These are phyloP conservation scores for Australoheros scitulus DNA, from an alignment of 2,113 vertebrate genomes.

Conservation along the genomic window DNA sequence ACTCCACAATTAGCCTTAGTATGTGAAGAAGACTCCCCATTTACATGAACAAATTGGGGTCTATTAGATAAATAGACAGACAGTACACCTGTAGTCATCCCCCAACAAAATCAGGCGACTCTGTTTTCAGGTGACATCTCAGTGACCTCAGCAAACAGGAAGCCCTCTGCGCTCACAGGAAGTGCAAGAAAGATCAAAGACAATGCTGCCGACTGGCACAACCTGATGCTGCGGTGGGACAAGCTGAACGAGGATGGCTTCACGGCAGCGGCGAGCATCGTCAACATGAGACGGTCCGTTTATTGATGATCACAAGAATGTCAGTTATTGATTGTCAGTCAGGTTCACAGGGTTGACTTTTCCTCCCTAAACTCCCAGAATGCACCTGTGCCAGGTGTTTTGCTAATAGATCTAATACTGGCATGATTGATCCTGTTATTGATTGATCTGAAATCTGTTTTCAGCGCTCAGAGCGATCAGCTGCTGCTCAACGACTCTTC, in stretches of 20 bases:
- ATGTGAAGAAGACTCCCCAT: too few species aligned
- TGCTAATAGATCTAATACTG: too few species aligned
- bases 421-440: not conserved
- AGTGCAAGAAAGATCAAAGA: conserved; percentile 93
- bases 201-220: conserved; percentile 95
- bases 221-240: conserved; percentile 92
- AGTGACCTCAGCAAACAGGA: conserved; percentile 73
- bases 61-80: too few species aligned
- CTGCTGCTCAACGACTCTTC: not conserved
- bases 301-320: not conserved
- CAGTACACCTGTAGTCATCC: too few species aligned
- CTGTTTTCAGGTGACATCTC: conserved; percentile 33
- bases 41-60: too few species aligned
- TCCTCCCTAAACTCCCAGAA: too few species aligned
- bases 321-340: too few species aligned
- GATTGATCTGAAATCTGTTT: not conserved
- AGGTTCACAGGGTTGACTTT: too few species aligned
- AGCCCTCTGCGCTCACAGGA: conserved; percentile 81
- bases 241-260: conserved; percentile 85
- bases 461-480: conserved; percentile 24
- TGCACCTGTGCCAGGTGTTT: not conserved
- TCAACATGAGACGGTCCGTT: conserved; percentile 76
- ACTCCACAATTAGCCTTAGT: too few species aligned
- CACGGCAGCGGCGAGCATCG: conserved; percentile 78
- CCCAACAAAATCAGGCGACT: not conserved